Base-by-base conservation (phyloP, 2,113 vertebrate genomes). In the Hystrix cristata region DNA sequence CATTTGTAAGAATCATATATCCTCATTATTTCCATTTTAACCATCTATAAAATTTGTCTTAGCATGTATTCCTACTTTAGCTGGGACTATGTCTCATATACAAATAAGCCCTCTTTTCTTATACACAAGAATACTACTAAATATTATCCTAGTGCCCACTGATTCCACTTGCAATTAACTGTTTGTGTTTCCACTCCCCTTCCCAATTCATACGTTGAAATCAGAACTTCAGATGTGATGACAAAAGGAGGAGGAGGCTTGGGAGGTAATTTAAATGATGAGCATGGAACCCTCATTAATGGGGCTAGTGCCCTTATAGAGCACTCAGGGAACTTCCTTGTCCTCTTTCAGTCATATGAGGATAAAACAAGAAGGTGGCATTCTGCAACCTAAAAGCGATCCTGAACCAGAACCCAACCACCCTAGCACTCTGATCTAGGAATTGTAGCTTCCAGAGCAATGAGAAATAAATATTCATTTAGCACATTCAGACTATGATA, bases 1-100 rank as follows among this genome's bases (percentile, higher is more conserved):
- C 38, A 53, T 96, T 80, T 78, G 23, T 14, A 94, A 95, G 82
- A 91, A 65, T 65, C 48, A 48, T 60, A 48, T 53, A 76, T 78
- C 25, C 53, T 57, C 29, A 27, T 80, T 87, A 72, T 81, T 95
- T 90, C 80, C 16, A 78, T 15, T 87, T 87, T 31, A 88, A 51
- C 21, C 46, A 51, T 86, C 43, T 91, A 53, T 46, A 80, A 78
- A 51, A 34, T 71, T 74, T 92, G 51, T 23, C 10, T 84, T 53
- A 14, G 31, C 16, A 64, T 67, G 13, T 95, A 87, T 57, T 91
- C 8, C 57, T 92, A 53, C 5, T 82, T 95, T 38, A 94, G 1
- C 7, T 90, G 57, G 19, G 43, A n/a, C 18, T 89, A 18, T 87
- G 86, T 18, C 62, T 71, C 83, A 48, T 62, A 87, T 25, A 76